Percentiles rank a stretch among this genome's conserved stretches.
Evolutionary conservation across 2,113 vertebrate genomes (phyloP).

Genomic region (Rhynchomys soricoides): DNA sequence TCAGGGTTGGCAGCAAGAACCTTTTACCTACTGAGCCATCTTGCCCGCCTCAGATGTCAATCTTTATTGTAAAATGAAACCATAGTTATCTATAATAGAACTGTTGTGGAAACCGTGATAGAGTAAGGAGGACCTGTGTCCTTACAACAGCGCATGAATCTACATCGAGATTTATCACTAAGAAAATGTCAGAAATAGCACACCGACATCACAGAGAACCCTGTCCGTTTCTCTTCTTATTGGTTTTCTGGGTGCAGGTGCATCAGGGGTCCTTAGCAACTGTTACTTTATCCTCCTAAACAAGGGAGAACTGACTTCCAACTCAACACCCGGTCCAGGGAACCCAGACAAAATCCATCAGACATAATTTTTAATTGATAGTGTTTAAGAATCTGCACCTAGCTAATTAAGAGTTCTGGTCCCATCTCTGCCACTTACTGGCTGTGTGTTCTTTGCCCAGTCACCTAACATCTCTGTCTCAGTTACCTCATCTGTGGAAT

Average conservation of each 20-base stretch:
- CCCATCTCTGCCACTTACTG: neutral
- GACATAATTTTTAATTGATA: neutral
- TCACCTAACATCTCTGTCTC: conserved; percentile 14
- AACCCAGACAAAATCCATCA: conserved; percentile 12
- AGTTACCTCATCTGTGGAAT: conserved; percentile 15
- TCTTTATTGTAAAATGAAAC: neutral
- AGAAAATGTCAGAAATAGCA: conserved; percentile 35
- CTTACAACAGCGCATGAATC: neutral
- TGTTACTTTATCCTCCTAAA: neutral
- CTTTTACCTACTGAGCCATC: neutral
- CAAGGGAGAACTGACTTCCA: neutral
- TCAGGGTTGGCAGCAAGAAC: neutral
- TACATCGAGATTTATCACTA: neutral
- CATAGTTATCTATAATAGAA: neutral
- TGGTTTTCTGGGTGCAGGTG: neutral
- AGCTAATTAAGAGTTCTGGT: neutral
- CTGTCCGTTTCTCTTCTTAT: neutral
- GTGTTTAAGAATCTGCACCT: neutral
- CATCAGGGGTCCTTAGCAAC: neutral
- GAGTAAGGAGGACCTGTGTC: neutral
- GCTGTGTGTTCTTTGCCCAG: neutral
- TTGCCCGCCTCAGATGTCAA: neutral
- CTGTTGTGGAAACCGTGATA: neutral
- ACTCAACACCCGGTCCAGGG: neutral
- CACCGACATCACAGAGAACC: conserved; percentile 40